Percentiles rank a stretch among this genome's conserved stretches.
phyloP scores from a whole-genome alignment of 1,140 invertebrate genomes.

The Mylabris phalerata region DNA sequence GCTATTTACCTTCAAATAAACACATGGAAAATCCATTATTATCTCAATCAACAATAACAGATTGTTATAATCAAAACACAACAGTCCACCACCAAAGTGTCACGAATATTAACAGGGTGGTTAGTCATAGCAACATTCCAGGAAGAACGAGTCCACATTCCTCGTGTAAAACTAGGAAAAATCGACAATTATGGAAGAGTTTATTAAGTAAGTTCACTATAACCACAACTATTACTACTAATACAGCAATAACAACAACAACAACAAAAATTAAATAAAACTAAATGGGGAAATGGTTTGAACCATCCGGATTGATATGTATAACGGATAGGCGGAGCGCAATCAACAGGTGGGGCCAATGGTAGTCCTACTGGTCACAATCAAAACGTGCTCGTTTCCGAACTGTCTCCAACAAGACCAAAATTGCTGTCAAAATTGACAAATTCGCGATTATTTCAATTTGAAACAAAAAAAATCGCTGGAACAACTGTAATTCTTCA shows the following conservation, averaged over 20 bases:
- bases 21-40: background rate
- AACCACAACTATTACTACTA: no score
- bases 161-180: slow-evolving; percentile 14
- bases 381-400: no score
- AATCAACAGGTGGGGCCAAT: slow-evolving; percentile 33
- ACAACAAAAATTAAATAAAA: no score
- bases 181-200: slow-evolving; percentile 18
- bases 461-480: no score
- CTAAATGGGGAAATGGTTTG: slow-evolving; percentile 1
- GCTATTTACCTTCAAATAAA: background rate
- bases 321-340: slow-evolving; percentile 22
- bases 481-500: no score
- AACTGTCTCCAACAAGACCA: no score
- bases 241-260: no score
- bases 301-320: slow-evolving; percentile 12
- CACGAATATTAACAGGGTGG: background rate
- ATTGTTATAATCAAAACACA: background rate
- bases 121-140: slow-evolving; percentile 7
- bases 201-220: slow-evolving; percentile 25
- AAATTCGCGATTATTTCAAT: no score
- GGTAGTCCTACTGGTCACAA: background rate
- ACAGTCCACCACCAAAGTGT: background rate
- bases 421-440: no score
- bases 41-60: slow-evolving; percentile 1
- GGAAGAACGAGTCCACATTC: slow-evolving; percentile 15